Conservation (phyloP, 2,113 vertebrate species). For the Tauraco erythrolophus region DNA sequence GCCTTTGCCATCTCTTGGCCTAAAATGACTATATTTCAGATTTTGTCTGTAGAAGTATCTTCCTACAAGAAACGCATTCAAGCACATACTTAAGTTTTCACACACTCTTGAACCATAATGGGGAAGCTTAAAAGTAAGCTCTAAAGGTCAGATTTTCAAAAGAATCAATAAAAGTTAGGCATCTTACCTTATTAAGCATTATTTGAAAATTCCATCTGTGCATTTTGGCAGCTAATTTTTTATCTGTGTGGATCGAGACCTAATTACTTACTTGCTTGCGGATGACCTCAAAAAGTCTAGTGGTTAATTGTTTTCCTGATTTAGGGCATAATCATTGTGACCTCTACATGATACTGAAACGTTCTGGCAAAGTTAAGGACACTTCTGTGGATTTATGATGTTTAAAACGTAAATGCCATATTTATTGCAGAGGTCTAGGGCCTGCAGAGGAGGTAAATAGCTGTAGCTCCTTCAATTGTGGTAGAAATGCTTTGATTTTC, state of each 20-base stretch:
- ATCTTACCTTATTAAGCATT: constrained; percentile 42
- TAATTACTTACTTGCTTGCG: constrained; percentile 40
- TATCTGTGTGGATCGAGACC: constrained; percentile 7
- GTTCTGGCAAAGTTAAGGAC: constrained; percentile 19
- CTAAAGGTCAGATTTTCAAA: constrained; percentile 52
- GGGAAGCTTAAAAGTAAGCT: constrained; percentile 45
- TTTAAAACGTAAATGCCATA: constrained; percentile 40
- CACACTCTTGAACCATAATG: constrained; percentile 16
- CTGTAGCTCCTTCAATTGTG: not conserved
- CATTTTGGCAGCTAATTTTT: constrained; percentile 49
- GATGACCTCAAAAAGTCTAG: constrained; percentile 19
- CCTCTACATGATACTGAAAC: constrained; percentile 8
- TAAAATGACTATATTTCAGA: not conserved
- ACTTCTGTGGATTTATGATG: constrained; percentile 22
- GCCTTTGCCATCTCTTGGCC: not conserved
- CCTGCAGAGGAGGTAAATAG: not conserved
- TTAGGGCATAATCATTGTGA: not conserved
- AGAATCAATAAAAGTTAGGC: not conserved
- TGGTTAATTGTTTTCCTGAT: constrained; percentile 59
- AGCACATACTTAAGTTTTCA: not conserved
- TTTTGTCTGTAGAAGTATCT: not conserved
- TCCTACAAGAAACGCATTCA: not conserved
- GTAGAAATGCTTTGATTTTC: constrained; percentile 1
- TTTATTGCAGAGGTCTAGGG: not conserved
- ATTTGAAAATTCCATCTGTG: constrained; percentile 47